Conservation (phyloP, 2,113 vertebrate species). For the Lophius piscatorius region DNA sequence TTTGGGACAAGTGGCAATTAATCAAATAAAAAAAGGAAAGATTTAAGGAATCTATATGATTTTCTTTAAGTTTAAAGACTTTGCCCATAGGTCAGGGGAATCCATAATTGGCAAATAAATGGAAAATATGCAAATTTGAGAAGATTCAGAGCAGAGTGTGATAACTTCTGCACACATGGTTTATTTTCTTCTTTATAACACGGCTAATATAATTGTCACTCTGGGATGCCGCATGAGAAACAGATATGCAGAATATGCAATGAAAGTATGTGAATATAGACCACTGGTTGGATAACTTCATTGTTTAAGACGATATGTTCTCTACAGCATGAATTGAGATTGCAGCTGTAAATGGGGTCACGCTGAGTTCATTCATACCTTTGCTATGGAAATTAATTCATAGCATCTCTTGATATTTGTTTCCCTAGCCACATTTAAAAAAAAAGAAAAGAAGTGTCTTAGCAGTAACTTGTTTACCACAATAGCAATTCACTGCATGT, state of each 20-base stretch:
- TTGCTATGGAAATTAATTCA: slow-evolving; percentile 61
- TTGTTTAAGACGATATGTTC: slow-evolving; percentile 30
- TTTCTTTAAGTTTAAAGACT: slow-evolving; percentile 21
- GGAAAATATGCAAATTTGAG: slow-evolving; percentile 47
- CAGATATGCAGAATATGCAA: slow-evolving; percentile 22
- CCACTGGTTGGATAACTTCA: slow-evolving; percentile 24
- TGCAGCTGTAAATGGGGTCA: slow-evolving; percentile 48
- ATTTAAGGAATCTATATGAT: slow-evolving; percentile 5
- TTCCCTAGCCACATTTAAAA: slow-evolving; percentile 43
- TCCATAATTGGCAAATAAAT: slow-evolving; percentile 46
- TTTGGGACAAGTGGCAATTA: slow-evolving; percentile 16
- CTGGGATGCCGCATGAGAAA: slow-evolving; percentile 10
- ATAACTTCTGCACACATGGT: slow-evolving; percentile 9
- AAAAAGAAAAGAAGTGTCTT: slow-evolving; percentile 22
- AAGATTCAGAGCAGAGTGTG: slow-evolving; percentile 15
- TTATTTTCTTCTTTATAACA: slow-evolving; percentile 8
- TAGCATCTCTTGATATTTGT: slow-evolving; percentile 41
- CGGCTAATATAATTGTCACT: slow-evolving; percentile 18
- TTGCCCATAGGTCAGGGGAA: slow-evolving; percentile 40
- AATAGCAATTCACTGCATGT: slow-evolving; percentile 62
- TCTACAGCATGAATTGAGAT: slow-evolving; percentile 1
- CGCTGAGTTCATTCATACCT: slow-evolving; percentile 60
- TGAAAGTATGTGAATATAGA: slow-evolving; percentile 19
- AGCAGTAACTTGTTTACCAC: slow-evolving; percentile 61
- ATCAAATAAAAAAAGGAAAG: not conserved